Base-by-base conservation (phyloP, 2,888 invertebrate genomes). In the Aporophyla nigra region DNA sequence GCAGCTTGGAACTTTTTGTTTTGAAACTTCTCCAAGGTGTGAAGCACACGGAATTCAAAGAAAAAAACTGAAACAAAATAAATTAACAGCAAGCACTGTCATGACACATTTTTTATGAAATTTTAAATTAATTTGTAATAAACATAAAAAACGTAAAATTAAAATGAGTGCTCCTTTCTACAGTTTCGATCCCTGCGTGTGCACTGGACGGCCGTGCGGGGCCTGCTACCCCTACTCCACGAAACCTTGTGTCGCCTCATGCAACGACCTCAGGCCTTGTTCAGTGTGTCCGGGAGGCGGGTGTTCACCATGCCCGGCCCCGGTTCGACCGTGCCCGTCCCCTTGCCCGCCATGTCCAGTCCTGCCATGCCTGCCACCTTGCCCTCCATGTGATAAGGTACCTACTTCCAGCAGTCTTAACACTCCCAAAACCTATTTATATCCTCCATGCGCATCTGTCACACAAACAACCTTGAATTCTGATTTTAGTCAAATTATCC, bases 121-220 rank as follows among this genome's bases (percentile, higher is more conserved):
- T 74, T 74, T 74, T 59, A 24, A 80, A 53, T 71, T 68, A 58
- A 73, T 77, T 74, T 74, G 10, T 74, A 73, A 76, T 76, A 74
- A 43, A 90, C 43, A 83, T 87, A 93, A 90, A 91, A 91, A 89
- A 67, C 65, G 90, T 49, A 87, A 87, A 89, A 88, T 83, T 71
- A 91, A 92, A 93, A 96, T 96, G 96, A 95, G 96, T 91, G 96
- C 95, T 86, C 95, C 96, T 2, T 95, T 94, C 83, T 96, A 96
- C 86, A 96, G 96, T 85, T 96, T 91, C 65, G 96, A 96, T 71
- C 96, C 96, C 3, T 96, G 96, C 88, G 94, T 95, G 5, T 93
- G 94, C 82, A 89, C 92, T 4, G 95, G 96, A 0, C 71, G 82
- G 82, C 96, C 96, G 0, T 96, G 96, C 73, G 96, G 96, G 3